Evolutionary conservation across 2,888 invertebrate genomes (phyloP), one percentile per base, ranked within the genome.

Genomic region (Panopea generosa): DNA sequence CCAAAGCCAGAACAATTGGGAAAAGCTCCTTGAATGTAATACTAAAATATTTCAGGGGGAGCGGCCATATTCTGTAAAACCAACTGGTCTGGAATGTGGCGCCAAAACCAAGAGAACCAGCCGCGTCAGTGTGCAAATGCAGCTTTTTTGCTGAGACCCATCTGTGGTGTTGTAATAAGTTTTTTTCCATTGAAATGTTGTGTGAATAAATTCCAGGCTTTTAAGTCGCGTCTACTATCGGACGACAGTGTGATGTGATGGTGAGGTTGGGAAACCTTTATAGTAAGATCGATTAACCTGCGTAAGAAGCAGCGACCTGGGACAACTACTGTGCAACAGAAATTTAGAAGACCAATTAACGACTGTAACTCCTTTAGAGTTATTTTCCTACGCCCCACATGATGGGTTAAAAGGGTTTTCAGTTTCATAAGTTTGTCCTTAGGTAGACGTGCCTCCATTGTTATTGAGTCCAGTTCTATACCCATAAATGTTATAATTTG

Each of bases 141-240:
- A 71, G 27, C 0, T n/a, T 22, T 0, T 49, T 20, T 26, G 24
- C 24, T 0, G 66, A 18, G 6, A 60, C 18, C 75, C 75, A 76
- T 14, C 50, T 16, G 40, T 66, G 18, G 2, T 70, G 24, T n/a
- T 49, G 33, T 2, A 79, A 38, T 4, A 79, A 26, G 2, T 33
- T 55, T 47, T 50, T 55, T 50, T 9, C 71, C 78, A 71, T 79
- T 79, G 49, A 79, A 79, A 66, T 74, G 62, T 1, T 50, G 26
- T 26, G 67, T 20, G 38, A 78, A 74, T 18, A 70, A 11, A 11
- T n/a, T 11, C 74, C 74, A 78, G 16, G 74, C 74, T 6, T 18
- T 1, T 0, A 80, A 2, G 33, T 80, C 72, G 24, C 18, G 9
- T 6, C 65, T 22, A 20, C 71, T 61, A 11, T 62, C 65, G 3